Evolutionary conservation across 2,888 invertebrate species (phyloP).

Genomic region (Drosophila seclusa): DNA sequence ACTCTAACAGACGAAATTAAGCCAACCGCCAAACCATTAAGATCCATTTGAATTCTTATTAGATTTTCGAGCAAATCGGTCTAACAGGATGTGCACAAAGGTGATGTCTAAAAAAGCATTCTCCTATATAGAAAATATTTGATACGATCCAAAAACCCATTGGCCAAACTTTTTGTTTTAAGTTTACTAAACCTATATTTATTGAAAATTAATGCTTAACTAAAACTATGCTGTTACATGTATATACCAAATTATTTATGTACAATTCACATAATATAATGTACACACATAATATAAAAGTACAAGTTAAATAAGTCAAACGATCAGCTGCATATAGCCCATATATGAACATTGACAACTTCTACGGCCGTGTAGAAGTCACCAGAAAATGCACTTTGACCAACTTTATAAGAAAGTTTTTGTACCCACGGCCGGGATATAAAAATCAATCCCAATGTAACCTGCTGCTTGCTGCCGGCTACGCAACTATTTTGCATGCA

Average conservation of each 20-base stretch:
- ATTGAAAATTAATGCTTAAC: not conserved
- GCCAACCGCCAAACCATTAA: too few relatives aligned
- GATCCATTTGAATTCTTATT: not conserved
- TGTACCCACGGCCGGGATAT: conserved; percentile 31
- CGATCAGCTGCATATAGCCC: not conserved
- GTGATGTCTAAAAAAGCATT: not conserved
- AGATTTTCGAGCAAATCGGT: not conserved
- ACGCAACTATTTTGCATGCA: conserved; percentile 81
- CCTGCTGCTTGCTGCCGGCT: conserved; percentile 47
- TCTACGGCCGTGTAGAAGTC: not conserved
- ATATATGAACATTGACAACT: not conserved
- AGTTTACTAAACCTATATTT: not conserved
- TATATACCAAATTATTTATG: too few relatives aligned
- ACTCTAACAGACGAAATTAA: conserved; percentile 13
- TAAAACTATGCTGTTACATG: not conserved
- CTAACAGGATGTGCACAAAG: not conserved
- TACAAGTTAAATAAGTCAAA: not conserved
- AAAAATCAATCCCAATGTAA: conserved; percentile 74
- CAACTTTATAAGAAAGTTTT: conserved; percentile 36
- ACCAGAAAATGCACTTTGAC: conserved; percentile 3
- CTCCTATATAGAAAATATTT: not conserved
- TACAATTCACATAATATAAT: too few relatives aligned
- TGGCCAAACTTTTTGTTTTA: not conserved
- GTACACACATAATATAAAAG: not conserved
- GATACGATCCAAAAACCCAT: not conserved